Percentiles rank a stretch among this genome's conserved stretches.
phyloP scores from a whole-genome alignment of 1,140 invertebrate genomes.

The Drosophila erecta region DNA sequence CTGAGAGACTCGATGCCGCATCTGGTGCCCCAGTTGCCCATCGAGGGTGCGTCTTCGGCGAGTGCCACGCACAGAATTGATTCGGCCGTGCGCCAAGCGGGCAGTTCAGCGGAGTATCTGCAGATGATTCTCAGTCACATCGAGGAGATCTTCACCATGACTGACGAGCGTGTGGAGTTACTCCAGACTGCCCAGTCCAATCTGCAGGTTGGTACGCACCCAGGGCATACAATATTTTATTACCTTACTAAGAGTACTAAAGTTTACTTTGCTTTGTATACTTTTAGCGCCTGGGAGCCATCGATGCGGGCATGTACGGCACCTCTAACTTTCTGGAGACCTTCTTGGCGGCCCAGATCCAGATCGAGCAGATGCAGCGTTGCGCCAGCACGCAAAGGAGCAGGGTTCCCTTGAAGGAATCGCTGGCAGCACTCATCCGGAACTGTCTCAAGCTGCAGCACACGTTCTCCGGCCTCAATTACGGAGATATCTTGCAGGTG shows the following conservation, averaged over 20 bases:
- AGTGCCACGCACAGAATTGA: slow-evolving; percentile 57
- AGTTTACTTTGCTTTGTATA: neutral
- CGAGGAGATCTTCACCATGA: slow-evolving; percentile 87
- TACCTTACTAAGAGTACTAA: neutral
- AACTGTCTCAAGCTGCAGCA: slow-evolving; percentile 92
- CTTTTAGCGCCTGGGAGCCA: slow-evolving; percentile 89
- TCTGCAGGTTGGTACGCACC: slow-evolving; percentile 84
- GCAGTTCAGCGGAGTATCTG: slow-evolving; percentile 87
- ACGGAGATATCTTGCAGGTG: slow-evolving; percentile 90
- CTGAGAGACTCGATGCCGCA: slow-evolving; percentile 96
- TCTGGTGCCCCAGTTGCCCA: slow-evolving; percentile 93
- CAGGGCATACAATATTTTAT: no score
- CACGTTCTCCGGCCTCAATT: slow-evolving; percentile 92
- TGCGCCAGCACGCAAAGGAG: slow-evolving; percentile 70
- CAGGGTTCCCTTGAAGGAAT: slow-evolving; percentile 77
- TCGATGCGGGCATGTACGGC: slow-evolving; percentile 92
- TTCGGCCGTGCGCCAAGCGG: slow-evolving; percentile 53
- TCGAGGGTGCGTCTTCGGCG: slow-evolving; percentile 85
- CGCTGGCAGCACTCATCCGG: slow-evolving; percentile 87
- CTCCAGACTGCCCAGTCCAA: slow-evolving; percentile 90
- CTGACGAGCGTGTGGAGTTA: slow-evolving; percentile 85
- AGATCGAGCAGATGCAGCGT: slow-evolving; percentile 84
- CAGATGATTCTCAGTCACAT: slow-evolving; percentile 90
- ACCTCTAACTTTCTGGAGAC: slow-evolving; percentile 94
- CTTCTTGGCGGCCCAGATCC: slow-evolving; percentile 90